phyloP scores from a whole-genome alignment of 2,113 vertebrate genomes.

The Morone saxatilis region DNA sequence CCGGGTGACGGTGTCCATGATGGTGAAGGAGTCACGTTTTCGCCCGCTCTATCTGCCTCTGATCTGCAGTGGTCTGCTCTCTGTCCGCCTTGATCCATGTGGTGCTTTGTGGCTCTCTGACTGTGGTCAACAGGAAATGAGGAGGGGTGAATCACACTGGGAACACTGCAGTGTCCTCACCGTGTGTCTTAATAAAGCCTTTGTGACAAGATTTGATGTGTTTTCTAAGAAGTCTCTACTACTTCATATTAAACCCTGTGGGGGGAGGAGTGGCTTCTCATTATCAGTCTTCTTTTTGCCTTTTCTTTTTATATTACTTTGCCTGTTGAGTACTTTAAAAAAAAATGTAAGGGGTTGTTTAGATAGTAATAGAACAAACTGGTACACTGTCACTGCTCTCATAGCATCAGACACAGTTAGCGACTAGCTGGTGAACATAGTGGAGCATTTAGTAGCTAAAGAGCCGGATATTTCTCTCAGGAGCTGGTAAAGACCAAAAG shows the following conservation, averaged over 20 bases:
- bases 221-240: constrained; percentile 34
- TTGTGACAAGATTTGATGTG: constrained; percentile 37
- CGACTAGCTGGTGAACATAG: too few species aligned
- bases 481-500: too few species aligned
- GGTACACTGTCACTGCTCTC: too few species aligned
- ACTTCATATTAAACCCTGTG: neutral
- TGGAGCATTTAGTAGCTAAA: too few species aligned
- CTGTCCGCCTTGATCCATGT: constrained; percentile 12
- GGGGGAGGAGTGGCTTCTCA: neutral
- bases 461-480: too few species aligned
- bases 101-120: constrained; percentile 32
- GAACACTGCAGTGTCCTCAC: constrained; percentile 44
- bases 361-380: neutral
- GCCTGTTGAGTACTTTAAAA: neutral
- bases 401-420: too few species aligned
- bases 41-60: constrained; percentile 21
- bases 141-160: constrained; percentile 65
- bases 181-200: constrained; percentile 41
- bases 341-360: neutral
- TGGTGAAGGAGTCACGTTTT: constrained; percentile 48
- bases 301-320: neutral
- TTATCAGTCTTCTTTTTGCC: neutral
- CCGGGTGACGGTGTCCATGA: neutral
- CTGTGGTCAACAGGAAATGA: constrained; percentile 75
- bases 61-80: constrained; percentile 30